Conservation (phyloP, 2,888 invertebrate genomes). For the Acanthosepion pharaonis region DNA sequence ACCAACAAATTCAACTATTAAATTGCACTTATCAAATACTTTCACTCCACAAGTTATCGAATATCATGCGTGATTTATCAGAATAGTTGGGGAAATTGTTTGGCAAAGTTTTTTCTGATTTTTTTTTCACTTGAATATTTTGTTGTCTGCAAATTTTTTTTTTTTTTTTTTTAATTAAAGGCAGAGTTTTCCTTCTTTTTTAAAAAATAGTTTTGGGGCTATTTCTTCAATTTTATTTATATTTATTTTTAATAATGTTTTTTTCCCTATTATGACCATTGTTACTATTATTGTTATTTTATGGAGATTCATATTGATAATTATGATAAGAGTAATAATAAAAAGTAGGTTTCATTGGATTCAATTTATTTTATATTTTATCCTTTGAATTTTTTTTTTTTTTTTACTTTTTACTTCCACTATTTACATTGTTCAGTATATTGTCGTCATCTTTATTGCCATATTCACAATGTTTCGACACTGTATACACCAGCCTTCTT, state of each 20-base stretch:
- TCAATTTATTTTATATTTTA: neutral
- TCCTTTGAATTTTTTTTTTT: neutral
- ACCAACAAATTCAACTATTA: constrained; percentile 6
- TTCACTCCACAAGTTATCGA: constrained; percentile 17
- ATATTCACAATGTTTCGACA: no score
- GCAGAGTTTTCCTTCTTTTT: no score
- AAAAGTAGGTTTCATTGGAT: no score
- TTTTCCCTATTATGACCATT: no score
- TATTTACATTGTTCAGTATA: neutral
- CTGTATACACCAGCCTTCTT: no score
- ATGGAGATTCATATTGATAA: no score
- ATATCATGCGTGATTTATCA: neutral
- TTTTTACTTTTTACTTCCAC: neutral
- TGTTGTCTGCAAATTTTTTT: neutral
- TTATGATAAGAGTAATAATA: no score
- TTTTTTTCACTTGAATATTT: neutral
- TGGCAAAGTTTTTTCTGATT: neutral
- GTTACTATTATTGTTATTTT: no score
- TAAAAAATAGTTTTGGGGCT: no score
- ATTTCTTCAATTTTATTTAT: no score
- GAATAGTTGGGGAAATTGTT: neutral
- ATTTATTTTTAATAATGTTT: no score
- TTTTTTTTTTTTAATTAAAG: no score
- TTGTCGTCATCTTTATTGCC: neutral
- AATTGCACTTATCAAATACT: constrained; percentile 33